Conservation (phyloP, 2,797 vertebrate genomes). For the Pogonophryne albipinna region DNA sequence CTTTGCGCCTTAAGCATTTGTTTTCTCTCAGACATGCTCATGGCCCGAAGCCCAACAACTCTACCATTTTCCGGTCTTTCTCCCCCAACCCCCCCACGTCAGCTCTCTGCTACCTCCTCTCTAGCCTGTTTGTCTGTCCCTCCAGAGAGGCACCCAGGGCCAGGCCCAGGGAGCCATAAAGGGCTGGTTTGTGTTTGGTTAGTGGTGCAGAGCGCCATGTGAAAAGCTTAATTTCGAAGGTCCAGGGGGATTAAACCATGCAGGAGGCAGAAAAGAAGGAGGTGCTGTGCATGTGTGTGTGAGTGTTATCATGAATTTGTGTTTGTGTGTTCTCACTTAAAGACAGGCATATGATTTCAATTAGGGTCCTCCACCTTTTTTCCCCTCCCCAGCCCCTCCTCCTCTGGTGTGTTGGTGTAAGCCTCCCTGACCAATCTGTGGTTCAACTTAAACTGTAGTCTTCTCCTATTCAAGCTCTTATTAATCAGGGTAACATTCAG, state of each 20-base stretch:
- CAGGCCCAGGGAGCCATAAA: constrained; percentile 59
- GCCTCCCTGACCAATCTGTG: constrained; percentile 37
- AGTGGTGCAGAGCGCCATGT: constrained; percentile 75
- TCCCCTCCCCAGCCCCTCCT: constrained; percentile 20
- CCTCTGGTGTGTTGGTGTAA: constrained; percentile 18
- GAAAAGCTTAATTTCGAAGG: constrained; percentile 77
- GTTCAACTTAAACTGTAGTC: constrained; percentile 46
- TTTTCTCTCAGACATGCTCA: constrained; percentile 2
- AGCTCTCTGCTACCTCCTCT: constrained; percentile 19
- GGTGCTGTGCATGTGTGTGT: constrained; percentile 33
- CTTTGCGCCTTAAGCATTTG: constrained; percentile 6
- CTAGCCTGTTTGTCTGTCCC: constrained; percentile 36
- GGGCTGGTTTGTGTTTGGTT: constrained; percentile 78
- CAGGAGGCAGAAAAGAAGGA: constrained; percentile 55
- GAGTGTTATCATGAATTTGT: constrained; percentile 38
- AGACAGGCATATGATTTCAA: constrained; percentile 79
- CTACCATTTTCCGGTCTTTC: constrained; percentile 1
- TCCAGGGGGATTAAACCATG: constrained; percentile 63
- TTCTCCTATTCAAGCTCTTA: constrained; percentile 29
- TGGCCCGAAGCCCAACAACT: constrained; percentile 6
- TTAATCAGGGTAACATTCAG: constrained; percentile 57
- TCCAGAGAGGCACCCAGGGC: constrained; percentile 37
- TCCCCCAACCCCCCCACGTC: not conserved
- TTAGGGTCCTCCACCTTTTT: constrained; percentile 70
- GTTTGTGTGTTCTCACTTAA: constrained; percentile 52